phyloP scores from a whole-genome alignment of 2,797 vertebrate species.

The Lutjanus campechanus region DNA sequence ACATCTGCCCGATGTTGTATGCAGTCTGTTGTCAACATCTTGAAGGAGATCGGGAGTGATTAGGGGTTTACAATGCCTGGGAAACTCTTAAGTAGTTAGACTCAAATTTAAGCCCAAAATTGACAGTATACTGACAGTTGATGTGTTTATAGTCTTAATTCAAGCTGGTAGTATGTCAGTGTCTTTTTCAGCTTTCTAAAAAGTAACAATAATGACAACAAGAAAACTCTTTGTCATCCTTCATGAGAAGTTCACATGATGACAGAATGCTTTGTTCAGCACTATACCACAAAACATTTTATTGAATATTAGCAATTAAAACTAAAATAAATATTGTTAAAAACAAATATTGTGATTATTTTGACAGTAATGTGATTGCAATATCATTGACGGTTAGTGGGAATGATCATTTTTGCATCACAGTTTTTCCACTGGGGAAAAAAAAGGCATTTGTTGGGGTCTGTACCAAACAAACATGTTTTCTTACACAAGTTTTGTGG shows the following conservation, averaged over 20 bases:
- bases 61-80: constrained; percentile 15
- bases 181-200: not conserved
- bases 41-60: constrained; percentile 31
- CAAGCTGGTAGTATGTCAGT: not conserved
- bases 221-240: not conserved
- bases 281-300: not conserved
- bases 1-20: constrained; percentile 13
- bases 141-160: constrained; percentile 8
- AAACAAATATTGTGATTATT: too few species aligned
- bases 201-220: not conserved
- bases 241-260: not conserved
- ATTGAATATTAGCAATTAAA: not conserved
- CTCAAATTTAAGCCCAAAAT: constrained; percentile 50
- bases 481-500: too few species aligned
- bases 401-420: too few species aligned
- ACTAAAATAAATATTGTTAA: too few species aligned
- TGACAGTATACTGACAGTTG: constrained; percentile 9
- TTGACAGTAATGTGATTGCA: too few species aligned
- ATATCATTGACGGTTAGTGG: too few species aligned
- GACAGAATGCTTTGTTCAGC: not conserved
- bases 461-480: too few species aligned
- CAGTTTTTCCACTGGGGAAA: too few species aligned
- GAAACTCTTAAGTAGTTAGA: constrained; percentile 32
- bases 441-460: too few species aligned
- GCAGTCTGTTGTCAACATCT: constrained; percentile 25